Conservation (phyloP, 2,888 invertebrate species). For the Trilocha varians region DNA sequence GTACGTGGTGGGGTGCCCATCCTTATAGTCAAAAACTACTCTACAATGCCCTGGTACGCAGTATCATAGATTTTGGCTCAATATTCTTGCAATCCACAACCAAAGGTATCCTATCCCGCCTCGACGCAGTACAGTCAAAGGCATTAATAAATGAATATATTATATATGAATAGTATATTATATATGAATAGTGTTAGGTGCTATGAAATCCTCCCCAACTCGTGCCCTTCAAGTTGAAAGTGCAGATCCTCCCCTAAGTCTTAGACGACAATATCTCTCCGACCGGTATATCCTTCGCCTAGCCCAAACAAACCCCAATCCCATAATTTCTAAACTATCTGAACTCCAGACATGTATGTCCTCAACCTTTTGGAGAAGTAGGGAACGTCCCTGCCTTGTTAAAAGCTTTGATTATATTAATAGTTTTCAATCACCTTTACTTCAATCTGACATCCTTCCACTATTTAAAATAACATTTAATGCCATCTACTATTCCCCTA, state of each 20-base stretch:
- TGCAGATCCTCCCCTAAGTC: conserved; percentile 4
- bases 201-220: conserved; percentile 19
- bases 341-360: no score
- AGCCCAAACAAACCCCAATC: no score
- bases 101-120: conserved; percentile 5
- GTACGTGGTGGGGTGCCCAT: conserved; percentile 17
- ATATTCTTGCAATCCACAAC: conserved; percentile 14
- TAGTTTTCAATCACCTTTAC: no score
- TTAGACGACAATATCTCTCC: conserved; percentile 3
- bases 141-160: no score
- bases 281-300: background rate
- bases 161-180: no score
- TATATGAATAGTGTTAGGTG: conserved; percentile 15
- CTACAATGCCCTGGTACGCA: conserved; percentile 15
- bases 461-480: no score
- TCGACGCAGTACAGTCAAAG: conserved; percentile 15
- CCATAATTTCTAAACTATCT: no score
- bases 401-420: no score
- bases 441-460: no score
- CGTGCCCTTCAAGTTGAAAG: conserved; percentile 14
- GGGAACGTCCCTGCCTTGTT: no score
- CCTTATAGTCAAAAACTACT: conserved; percentile 12
- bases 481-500: no score
- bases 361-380: no score
- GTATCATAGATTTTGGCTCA: conserved; percentile 16